Evolutionary conservation across 2,888 invertebrate species (phyloP), one percentile per base, ranked within the genome.

Genomic region (Psylliodes chrysocephalus): DNA sequence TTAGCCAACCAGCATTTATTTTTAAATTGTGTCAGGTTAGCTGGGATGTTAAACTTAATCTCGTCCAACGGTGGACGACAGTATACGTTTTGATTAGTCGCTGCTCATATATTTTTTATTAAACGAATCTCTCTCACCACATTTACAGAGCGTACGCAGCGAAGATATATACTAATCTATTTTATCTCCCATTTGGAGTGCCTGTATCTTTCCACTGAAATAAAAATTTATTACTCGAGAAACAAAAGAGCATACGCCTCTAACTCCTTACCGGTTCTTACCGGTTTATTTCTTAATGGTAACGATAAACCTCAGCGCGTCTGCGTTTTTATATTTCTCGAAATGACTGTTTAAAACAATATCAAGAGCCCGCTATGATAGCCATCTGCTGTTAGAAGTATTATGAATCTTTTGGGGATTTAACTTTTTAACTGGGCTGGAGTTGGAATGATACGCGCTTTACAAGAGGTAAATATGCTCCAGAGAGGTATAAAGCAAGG

Each of bases 361-460:
- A 64, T 60, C 59, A 54, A 51, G 60, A 51, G 60, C n/a, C n/a
- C n/a, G n/a, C 46, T 51, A 56, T 60, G 52, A 64, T 64, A 60
- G 54, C 53, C 54, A 55, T 64, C 54, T 60, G 60, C 64, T 46
- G 51, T 60, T 59, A 56, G 53, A 63, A 62, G 68, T 49, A 66
- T 70, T 69, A 65, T 60, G 66, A 60, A 69, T 55, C 70, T 63
- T 70, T 68, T 64, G 68, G 68, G 66, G 69, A 60, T 69, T 61
- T 61, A 71, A 72, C 63, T 72, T 71, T 66, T 54, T 53, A 56
- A 54, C 59, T 63, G 15, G 19, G 15, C n/a, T n/a, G 57, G 59
- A 60, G 61, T 61, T 60, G 19, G 46, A 66, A 66, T 68, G 54
- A 49, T 59, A 59, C 7, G 28, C 38, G 49, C 40, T 19, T 8